These are phyloP conservation scores for Morinoia aosen DNA, from an alignment of 2,888 invertebrate species.

Conservation along the genomic window DNA sequence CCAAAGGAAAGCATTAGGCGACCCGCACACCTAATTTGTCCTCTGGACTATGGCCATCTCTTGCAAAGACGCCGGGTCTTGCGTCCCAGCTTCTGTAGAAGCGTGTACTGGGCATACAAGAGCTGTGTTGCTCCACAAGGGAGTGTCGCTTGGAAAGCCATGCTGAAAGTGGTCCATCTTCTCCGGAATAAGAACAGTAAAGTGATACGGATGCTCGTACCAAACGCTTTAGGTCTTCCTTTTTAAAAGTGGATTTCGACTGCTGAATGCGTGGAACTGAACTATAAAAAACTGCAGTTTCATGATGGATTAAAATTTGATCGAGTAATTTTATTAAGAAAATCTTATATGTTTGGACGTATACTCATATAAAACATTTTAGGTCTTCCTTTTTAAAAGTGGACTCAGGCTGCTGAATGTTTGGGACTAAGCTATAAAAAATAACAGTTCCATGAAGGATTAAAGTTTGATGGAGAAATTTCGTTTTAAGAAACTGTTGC, in stretches of 20 bases:
- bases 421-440: too few relatives aligned
- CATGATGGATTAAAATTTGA: too few relatives aligned
- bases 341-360: neutral
- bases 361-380: neutral
- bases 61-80: too few relatives aligned
- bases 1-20: conserved; percentile 44
- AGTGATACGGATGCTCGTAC: neutral
- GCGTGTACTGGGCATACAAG: neutral
- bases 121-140: neutral
- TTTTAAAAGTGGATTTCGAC: neutral
- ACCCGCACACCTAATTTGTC: conserved; percentile 44
- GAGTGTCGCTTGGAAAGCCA: neutral
- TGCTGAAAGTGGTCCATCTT: neutral
- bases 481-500: too few relatives aligned
- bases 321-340: too few relatives aligned
- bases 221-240: neutral
- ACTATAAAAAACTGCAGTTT: too few relatives aligned
- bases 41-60: neutral
- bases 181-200: neutral
- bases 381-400: neutral
- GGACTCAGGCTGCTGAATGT: neutral
- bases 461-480: too few relatives aligned
- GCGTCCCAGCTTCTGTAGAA: neutral
- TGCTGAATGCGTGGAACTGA: too few relatives aligned
- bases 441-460: too few relatives aligned